Percentiles rank a stretch among this genome's conserved stretches.
Conservation (phyloP, 2,113 vertebrate genomes). For the Ophiodon elongatus region DNA sequence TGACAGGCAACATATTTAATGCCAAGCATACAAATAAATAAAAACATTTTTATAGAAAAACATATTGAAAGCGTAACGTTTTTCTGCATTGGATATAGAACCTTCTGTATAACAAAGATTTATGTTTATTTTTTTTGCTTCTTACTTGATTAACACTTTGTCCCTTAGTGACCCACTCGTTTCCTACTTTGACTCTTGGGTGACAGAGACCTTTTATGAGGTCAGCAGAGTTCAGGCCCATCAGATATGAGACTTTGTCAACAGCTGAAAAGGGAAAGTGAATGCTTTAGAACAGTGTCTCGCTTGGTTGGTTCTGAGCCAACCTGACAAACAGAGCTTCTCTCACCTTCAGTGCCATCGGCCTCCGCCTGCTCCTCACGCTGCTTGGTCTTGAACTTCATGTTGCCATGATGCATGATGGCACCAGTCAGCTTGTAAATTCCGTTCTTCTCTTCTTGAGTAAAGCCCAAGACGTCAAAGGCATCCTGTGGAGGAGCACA, state of each 20-base stretch:
- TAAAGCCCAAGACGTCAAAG: constrained; percentile 89
- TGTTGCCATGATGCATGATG: constrained; percentile 93
- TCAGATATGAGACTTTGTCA: constrained; percentile 90
- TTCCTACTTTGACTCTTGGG: constrained; percentile 92
- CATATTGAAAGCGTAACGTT: background rate
- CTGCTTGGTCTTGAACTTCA: constrained; percentile 92
- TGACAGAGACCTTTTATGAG: constrained; percentile 90
- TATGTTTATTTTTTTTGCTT: background rate
- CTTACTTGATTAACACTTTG: constrained; percentile 92
- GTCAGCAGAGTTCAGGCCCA: constrained; percentile 92
- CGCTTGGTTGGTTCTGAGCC: background rate
- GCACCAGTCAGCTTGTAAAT: constrained; percentile 92
- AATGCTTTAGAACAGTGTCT: background rate
- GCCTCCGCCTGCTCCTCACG: constrained; percentile 92
- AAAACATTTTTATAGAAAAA: background rate
- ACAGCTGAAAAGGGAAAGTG: constrained; percentile 80
- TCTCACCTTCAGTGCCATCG: constrained; percentile 89
- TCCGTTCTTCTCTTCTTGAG: constrained; percentile 89
- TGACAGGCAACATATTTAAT: background rate
- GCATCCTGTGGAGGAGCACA: constrained; percentile 3
- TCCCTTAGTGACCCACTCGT: constrained; percentile 93
- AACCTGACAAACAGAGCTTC: background rate
- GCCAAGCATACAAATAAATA: background rate
- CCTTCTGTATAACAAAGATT: background rate
- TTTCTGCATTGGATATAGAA: background rate